These are phyloP conservation scores for Apogon talboti DNA, from an alignment of 2,797 vertebrate species.

Conservation along the genomic window DNA sequence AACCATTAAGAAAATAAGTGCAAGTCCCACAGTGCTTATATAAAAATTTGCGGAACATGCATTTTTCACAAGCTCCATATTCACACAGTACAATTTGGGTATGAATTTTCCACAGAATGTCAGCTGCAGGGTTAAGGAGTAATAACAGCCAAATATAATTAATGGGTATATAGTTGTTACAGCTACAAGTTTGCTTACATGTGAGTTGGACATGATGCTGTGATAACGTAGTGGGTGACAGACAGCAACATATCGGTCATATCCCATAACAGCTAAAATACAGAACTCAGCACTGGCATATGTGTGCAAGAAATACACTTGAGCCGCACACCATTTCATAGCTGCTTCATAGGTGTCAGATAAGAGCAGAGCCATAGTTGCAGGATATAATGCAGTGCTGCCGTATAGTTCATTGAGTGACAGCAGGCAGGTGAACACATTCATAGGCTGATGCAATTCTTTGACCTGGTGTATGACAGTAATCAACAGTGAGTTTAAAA, in stretches of 20 bases:
- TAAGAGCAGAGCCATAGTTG: constrained; percentile 42
- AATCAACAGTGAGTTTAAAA: constrained; percentile 52
- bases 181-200: constrained; percentile 32
- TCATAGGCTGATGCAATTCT: constrained; percentile 67
- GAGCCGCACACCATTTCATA: constrained; percentile 55
- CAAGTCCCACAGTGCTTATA: constrained; percentile 59
- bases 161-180: constrained; percentile 37
- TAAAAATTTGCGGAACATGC: constrained; percentile 38
- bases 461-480: constrained; percentile 43
- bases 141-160: constrained; percentile 40
- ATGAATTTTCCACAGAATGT: constrained; percentile 60
- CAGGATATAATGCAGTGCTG: constrained; percentile 48
- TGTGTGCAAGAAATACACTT: constrained; percentile 69
- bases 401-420: constrained; percentile 64
- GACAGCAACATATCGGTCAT: constrained; percentile 78
- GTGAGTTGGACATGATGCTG: constrained; percentile 60
- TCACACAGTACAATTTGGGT: constrained; percentile 74
- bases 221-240: constrained; percentile 76
- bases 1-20: constrained; percentile 12
- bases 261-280: constrained; percentile 76
- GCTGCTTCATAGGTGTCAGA: constrained; percentile 34
- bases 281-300: constrained; percentile 66
- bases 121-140: constrained; percentile 53
- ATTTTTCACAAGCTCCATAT: constrained; percentile 74
- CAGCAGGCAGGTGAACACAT: constrained; percentile 52